Conservation (phyloP, 2,113 vertebrate species). For the Cyanoliseus patagonus region DNA sequence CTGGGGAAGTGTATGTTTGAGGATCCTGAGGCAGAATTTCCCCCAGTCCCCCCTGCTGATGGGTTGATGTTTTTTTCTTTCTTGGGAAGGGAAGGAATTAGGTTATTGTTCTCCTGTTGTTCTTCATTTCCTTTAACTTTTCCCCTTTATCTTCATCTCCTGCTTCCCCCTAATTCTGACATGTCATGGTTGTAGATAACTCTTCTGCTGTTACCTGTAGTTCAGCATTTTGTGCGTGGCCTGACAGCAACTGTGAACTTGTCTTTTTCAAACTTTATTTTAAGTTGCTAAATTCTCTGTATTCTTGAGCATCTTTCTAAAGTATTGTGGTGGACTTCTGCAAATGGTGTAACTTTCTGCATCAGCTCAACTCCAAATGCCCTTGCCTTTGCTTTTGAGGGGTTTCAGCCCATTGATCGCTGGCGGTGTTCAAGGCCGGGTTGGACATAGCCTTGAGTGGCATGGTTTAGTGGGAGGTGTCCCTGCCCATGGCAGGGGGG, state of each 20-base stretch:
- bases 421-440: too few species aligned
- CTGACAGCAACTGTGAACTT: background rate
- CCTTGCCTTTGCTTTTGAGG: background rate
- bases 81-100: background rate
- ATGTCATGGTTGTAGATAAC: fast-evolving
- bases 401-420: background rate
- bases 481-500: too few species aligned
- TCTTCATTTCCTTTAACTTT: background rate
- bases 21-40: background rate
- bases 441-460: too few species aligned
- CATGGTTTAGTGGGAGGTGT: too few species aligned
- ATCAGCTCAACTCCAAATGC: background rate
- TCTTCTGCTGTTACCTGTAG: fast-evolving
- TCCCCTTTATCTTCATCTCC: background rate
- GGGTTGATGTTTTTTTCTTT: background rate
- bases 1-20: background rate
- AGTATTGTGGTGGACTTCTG: background rate
- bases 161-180: background rate
- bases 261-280: background rate
- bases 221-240: fast-evolving
- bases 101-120: background rate
- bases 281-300: background rate
- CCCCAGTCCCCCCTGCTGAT: background rate
- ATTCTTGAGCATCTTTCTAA: background rate
- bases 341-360: fast-evolving